Percentiles rank a stretch among this genome's conserved stretches.
Conservation (phyloP, 1,140 invertebrate species). For the Reticulitermes speratus region DNA sequence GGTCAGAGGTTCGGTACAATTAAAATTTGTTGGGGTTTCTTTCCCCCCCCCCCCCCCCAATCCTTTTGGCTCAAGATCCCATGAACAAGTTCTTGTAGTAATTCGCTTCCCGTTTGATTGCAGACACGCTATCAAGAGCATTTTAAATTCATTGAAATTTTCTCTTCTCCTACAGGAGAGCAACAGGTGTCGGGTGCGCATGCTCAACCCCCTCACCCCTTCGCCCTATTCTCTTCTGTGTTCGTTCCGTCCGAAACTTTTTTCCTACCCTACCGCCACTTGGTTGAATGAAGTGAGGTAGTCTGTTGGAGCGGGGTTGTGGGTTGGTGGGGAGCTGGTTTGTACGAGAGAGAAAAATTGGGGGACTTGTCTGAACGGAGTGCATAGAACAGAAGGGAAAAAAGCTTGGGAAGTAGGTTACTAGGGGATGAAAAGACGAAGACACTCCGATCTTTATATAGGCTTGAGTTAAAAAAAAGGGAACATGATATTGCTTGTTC, state of each 20-base stretch:
- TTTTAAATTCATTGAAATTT: constrained; percentile 20
- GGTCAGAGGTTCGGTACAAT: too few species aligned
- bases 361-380: constrained; percentile 23
- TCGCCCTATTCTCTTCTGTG: not conserved
- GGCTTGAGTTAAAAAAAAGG: not conserved
- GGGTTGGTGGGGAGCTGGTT: not conserved
- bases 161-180: not conserved
- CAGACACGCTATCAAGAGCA: constrained; percentile 17
- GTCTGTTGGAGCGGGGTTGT: not conserved
- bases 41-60: too few species aligned
- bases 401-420: constrained; percentile 19
- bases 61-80: too few species aligned
- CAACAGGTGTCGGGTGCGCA: constrained; percentile 15
- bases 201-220: not conserved
- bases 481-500: not conserved
- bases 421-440: constrained; percentile 7
- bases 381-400: constrained; percentile 18
- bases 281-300: constrained; percentile 18
- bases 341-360: constrained; percentile 25
- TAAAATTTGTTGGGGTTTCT: too few species aligned
- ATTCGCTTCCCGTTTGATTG: not conserved
- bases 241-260: constrained; percentile 17
- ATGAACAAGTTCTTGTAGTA: not conserved
- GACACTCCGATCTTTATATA: constrained; percentile 16
- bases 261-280: constrained; percentile 8